These are phyloP conservation scores for Triplophysa siluroides DNA, from an alignment of 2,113 vertebrate species.

Conservation along the genomic window DNA sequence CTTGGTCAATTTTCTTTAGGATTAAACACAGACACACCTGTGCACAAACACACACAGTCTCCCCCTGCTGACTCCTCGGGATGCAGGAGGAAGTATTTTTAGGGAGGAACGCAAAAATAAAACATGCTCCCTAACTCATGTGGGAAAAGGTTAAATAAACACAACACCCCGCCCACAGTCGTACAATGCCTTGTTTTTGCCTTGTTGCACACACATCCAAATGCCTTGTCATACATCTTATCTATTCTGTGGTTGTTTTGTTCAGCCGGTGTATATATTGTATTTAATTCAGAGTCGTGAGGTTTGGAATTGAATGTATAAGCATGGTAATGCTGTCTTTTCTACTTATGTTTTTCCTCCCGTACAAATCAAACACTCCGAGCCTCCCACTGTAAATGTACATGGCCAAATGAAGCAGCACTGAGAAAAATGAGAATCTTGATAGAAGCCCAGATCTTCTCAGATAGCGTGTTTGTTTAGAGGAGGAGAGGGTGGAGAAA, in stretches of 20 bases:
- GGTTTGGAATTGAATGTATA: constrained; percentile 23
- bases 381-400: background rate
- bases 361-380: background rate
- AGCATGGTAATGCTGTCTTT: background rate
- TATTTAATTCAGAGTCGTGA: constrained; percentile 22
- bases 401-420: background rate
- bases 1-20: background rate
- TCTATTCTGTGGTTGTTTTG: constrained; percentile 6
- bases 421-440: constrained; percentile 10
- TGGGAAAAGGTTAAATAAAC: constrained; percentile 45
- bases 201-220: background rate
- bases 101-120: background rate
- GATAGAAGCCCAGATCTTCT: background rate
- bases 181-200: constrained; percentile 35
- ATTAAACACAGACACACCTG: constrained; percentile 3
- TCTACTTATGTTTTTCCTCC: background rate
- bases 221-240: background rate
- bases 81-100: constrained; percentile 17
- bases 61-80: constrained; percentile 10
- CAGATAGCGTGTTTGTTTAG: constrained; percentile 21
- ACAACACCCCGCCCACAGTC: constrained; percentile 9
- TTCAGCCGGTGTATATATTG: constrained; percentile 33
- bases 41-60: constrained; percentile 42
- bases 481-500: constrained; percentile 19
- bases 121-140: background rate